Base-by-base conservation (phyloP, 2,113 vertebrate genomes). In the Ia io region DNA sequence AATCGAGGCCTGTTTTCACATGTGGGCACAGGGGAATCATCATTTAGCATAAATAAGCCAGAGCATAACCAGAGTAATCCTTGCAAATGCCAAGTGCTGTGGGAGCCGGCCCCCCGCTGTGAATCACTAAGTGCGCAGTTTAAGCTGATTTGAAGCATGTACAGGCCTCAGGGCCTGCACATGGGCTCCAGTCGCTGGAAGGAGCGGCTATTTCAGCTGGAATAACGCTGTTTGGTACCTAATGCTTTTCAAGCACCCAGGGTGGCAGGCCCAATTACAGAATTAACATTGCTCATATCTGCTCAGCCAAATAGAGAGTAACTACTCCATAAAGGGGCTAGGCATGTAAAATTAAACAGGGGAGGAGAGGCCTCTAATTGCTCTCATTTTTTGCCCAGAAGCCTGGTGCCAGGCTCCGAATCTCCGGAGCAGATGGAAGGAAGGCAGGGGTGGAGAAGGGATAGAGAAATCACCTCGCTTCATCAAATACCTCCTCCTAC, bases 381-480 rank as follows among this genome's bases (percentile, higher is more conserved):
- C 82, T 95, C 70, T 67, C 73, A 94, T 84, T 96, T 74, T 96
- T 86, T 79, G 93, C 80, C 84, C 77, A 94, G 84, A 82, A 94
- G 65, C 82, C 2, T 92, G 87, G 37, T 93, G 77, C 92, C 88
- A 82, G 93, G 87, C 93, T 93, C 95, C 42, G 82, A 96, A 84
- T 92, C 92, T 96, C 92, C 73, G 71, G 82, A 93, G 95, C 94
- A 97, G 94, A 97, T 95, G 96, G 94, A 93, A 93, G 71, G 91
- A 94, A 97, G 84, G 86, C 47, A 90, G 67, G 91, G 80, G 71
- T 22, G n/a, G 65, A 77, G 88, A 56, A 85, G 67, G 78, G 16
- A 37, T 13, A 82, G 40, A 22, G 40, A 94, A 95, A 95, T 78
- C n/a, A 80, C 40, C 77, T 87, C 9, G 13, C 47, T 93, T 74